Percentiles rank a stretch among this genome's conserved stretches.
phyloP scores from a whole-genome alignment of 2,888 invertebrate species.

The Agrotis exclamationis region DNA sequence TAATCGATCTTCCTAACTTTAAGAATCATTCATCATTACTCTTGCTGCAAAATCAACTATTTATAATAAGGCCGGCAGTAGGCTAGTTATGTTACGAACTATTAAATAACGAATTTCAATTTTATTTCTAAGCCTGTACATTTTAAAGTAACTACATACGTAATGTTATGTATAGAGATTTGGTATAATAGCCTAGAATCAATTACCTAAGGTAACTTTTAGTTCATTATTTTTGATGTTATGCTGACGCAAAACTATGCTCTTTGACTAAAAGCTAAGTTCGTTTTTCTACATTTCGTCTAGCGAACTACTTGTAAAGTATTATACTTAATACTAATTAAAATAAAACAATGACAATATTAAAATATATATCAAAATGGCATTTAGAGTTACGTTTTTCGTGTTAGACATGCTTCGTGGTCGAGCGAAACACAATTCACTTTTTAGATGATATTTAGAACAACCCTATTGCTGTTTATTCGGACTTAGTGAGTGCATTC shows the following conservation, averaged over 20 bases:
- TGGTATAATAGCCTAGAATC: conserved; percentile 67
- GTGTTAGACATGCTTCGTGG: conserved; percentile 86
- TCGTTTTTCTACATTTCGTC: conserved; percentile 80
- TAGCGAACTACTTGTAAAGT: conserved; percentile 86
- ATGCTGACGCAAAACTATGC: conserved; percentile 72
- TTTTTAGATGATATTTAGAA: conserved; percentile 75
- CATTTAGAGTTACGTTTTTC: conserved; percentile 86
- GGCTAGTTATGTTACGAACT: conserved; percentile 70
- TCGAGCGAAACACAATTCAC: conserved; percentile 77
- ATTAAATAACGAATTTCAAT: conserved; percentile 79
- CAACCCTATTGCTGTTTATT: conserved; percentile 76
- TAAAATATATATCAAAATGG: conserved; percentile 87
- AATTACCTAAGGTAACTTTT: conserved; percentile 73
- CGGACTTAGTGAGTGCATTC: conserved; percentile 66
- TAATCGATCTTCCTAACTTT: conserved; percentile 60
- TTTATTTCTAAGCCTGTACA: conserved; percentile 79
- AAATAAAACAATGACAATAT: conserved; percentile 90
- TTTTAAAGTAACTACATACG: conserved; percentile 72
- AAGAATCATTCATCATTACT: conserved; percentile 49
- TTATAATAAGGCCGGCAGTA: conserved; percentile 64
- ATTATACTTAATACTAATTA: conserved; percentile 82
- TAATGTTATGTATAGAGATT: conserved; percentile 74
- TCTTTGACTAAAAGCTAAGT: conserved; percentile 73
- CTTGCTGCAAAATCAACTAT: conserved; percentile 62
- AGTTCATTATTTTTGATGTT: conserved; percentile 67